Base-by-base conservation (phyloP, 2,797 vertebrate species). In the Vipera latastei region DNA sequence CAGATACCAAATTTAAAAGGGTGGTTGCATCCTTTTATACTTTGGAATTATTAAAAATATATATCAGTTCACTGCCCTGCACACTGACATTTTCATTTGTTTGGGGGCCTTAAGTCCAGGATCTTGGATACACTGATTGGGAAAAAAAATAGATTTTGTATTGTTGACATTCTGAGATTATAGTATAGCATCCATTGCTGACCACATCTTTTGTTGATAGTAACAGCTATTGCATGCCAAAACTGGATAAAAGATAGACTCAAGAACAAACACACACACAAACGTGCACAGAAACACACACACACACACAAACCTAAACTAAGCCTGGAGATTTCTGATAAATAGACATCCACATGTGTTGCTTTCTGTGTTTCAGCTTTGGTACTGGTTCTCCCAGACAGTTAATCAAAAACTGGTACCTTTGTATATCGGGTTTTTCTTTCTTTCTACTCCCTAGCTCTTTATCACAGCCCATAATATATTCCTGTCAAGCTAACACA, bases 391-490 rank as follows among this genome's bases (percentile, higher is more conserved):
- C 90, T 90, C 53, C 65, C 78, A 25, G 16, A 38, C 44, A 61
- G 94, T 96, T 97, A 97, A 94, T 97, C 96, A 96, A 51, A 53
- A 94, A 63, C 90, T 86, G 65, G n/a, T 63, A 89, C 91, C 60
- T 90, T 93, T 89, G 61, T n/a, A 92, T 91, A 65, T 92, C 89
- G 0, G 38, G 92, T 94, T 93, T 93, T 95, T 93, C 93, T 92
- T 95, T 87, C n/a, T 91, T 95, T 92, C 93, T 95, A 56, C 93
- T 89, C 90, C 89, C 93, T 94, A 92, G 95, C 94, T 89, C 96
- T 95, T 97, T 97, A 96, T 96, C 96, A 96, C 96, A 95, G 95
- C 88, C 90, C 94, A 94, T 94, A 97, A 97, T 97, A 94, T 96
- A 95, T 96, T 95, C 91, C 38, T 55, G 44, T 95, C 96, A 94